Evolutionary conservation across 1,140 invertebrate species (phyloP), one percentile per base, ranked within the genome.

Genomic region (Ericerus pela): DNA sequence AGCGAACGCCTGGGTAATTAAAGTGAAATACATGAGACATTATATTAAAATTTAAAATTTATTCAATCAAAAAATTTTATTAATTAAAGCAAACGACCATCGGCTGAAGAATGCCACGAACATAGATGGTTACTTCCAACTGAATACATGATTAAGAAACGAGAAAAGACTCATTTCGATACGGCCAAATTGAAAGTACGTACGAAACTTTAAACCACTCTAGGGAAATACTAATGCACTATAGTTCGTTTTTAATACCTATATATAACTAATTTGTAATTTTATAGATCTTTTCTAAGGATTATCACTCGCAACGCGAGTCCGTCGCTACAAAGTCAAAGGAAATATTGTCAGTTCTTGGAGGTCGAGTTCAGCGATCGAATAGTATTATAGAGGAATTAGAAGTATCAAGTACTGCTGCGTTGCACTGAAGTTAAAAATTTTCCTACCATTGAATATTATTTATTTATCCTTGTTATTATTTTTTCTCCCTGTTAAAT

Each of bases 51-150:
- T 24, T 30, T 3, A 51, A 36, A 2, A 51, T n/a, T 28, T 27
- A 12, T 10, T 57, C 6, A 16, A 10, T 36, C 16, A 11, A 22
- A 43, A 43, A 43, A 43, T 8, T 8, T 54, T 27, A 11, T 47
- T 65, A 62, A 56, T 73, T 76, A 51, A 62, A 94, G 90, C 61
- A 95, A 96, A 78, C 75, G 95, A 66, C 89, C 94, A 53, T 80
- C 83, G 38, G 81, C 87, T 0, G 92, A 96, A 64, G 93, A 97
- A 70, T 94, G 90, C 64, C 79, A 90, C 63, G 91, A 97, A 66
- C 89, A 97, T 69, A 83, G 91, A 68, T 98, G 95, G 92, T 72
- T 98, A 16, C 75, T 87, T 58, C 82, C 87, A 2, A 84, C 84
- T 2, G 91, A 96, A 66, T 88, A 82, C 65, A 93, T 96, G 82